These are phyloP conservation scores for Troilus luridus DNA, from an alignment of 2,888 invertebrate genomes.

Conservation along the genomic window DNA sequence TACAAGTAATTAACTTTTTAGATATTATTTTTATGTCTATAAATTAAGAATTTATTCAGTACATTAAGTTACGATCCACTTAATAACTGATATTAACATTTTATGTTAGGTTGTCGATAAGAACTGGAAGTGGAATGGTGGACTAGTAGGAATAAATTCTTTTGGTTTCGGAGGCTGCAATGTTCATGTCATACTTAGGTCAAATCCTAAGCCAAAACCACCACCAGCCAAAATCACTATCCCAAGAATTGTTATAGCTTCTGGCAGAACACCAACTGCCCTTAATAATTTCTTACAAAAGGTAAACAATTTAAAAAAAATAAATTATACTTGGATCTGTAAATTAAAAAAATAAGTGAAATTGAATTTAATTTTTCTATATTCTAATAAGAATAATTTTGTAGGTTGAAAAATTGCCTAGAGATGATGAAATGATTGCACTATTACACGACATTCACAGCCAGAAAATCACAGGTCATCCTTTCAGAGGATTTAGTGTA, in stretches of 20 bases:
- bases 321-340: background rate
- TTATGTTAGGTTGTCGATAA: constrained; percentile 81
- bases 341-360: background rate
- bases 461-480: constrained; percentile 81
- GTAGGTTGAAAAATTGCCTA: constrained; percentile 68
- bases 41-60: background rate
- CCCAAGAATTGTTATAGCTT: constrained; percentile 82
- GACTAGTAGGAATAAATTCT: constrained; percentile 94
- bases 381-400: constrained; percentile 21
- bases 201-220: constrained; percentile 80
- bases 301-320: constrained; percentile 67
- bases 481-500: constrained; percentile 85
- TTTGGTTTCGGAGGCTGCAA: constrained; percentile 99
- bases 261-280: constrained; percentile 89
- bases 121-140: constrained; percentile 89
- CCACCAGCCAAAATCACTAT: constrained; percentile 73
- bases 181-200: constrained; percentile 89
- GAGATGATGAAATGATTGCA: constrained; percentile 82
- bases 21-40: background rate
- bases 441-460: constrained; percentile 83
- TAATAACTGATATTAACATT: background rate
- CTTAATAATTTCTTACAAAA: constrained; percentile 78
- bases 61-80: background rate
- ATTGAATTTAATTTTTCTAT: background rate
- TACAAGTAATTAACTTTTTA: constrained; percentile 75